Conservation (phyloP, 2,113 vertebrate species). For the Sebastes fasciatus region DNA sequence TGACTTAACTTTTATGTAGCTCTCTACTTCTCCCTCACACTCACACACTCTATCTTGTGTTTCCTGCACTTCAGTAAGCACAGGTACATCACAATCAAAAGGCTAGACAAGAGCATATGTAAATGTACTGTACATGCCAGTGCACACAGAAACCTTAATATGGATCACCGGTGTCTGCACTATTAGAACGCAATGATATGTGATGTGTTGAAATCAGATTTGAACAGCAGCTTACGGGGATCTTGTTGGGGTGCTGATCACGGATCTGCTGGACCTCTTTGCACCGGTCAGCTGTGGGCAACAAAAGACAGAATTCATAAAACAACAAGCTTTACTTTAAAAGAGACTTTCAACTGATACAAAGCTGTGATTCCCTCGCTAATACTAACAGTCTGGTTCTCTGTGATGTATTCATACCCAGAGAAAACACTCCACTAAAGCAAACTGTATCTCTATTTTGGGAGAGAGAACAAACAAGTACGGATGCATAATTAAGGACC, state of each 20-base stretch:
- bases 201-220: neutral
- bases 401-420: neutral
- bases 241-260: conserved; percentile 98
- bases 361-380: neutral
- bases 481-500: neutral
- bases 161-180: neutral
- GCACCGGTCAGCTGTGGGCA: conserved; percentile 91
- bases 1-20: too few relatives aligned
- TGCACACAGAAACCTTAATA: neutral
- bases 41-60: neutral
- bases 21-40: too few relatives aligned
- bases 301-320: conserved; percentile 29
- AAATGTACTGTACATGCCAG: neutral
- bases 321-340: too few relatives aligned
- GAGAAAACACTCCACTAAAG: neutral
- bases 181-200: neutral
- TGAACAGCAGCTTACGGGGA: conserved; percentile 88
- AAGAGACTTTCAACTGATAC: neutral
- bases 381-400: neutral
- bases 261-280: conserved; percentile 99
- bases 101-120: neutral
- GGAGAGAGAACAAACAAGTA: neutral
- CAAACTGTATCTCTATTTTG: neutral
- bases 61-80: neutral
- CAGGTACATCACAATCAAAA: neutral